A percentile compares a stretch with the other conserved stretches of the same genome.
phyloP scores from a whole-genome alignment of 2,797 vertebrate genomes.

The Melanotaenia maccullochi region DNA sequence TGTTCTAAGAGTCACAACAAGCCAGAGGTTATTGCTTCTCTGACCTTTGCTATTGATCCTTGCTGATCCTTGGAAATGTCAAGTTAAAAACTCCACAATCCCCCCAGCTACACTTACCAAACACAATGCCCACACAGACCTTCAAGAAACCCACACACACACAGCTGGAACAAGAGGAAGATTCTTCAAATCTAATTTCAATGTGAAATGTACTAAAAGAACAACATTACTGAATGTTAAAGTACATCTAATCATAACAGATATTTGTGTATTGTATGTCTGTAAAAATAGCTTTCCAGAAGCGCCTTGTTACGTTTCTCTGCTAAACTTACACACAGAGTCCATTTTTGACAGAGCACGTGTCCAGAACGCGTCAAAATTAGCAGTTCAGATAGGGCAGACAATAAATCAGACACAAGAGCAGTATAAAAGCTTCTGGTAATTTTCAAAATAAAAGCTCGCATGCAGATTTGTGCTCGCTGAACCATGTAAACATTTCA shows the following conservation, averaged over 20 bases:
- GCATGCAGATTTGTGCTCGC: too few relatives aligned
- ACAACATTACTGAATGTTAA: slow-evolving; percentile 58
- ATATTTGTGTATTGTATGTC: slow-evolving; percentile 55
- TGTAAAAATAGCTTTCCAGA: slow-evolving; percentile 28
- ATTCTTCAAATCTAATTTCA: slow-evolving; percentile 51
- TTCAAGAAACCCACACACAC: background rate
- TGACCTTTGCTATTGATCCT: slow-evolving; percentile 77
- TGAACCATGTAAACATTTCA: too few relatives aligned
- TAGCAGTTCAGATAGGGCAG: too few relatives aligned
- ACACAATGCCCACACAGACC: slow-evolving; percentile 19
- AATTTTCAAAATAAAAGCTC: too few relatives aligned
- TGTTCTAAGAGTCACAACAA: slow-evolving; percentile 44
- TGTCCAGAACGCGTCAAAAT: too few relatives aligned
- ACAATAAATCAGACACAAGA: too few relatives aligned
- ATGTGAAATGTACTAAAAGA: slow-evolving; percentile 67
- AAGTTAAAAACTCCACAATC: slow-evolving; percentile 55
- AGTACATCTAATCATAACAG: slow-evolving; percentile 68
- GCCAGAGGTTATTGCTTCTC: slow-evolving; percentile 61
- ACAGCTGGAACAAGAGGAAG: slow-evolving; percentile 9
- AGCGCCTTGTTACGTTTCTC: too few relatives aligned
- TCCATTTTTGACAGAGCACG: too few relatives aligned
- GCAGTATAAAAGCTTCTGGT: too few relatives aligned
- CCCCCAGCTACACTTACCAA: slow-evolving; percentile 45
- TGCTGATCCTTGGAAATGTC: slow-evolving; percentile 72
- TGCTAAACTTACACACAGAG: too few relatives aligned